Percentiles rank a stretch among this genome's conserved stretches.
These are phyloP conservation scores for Drosophila sp. DNA, from an alignment of 1,140 invertebrate genomes.

Conservation along the genomic window DNA sequence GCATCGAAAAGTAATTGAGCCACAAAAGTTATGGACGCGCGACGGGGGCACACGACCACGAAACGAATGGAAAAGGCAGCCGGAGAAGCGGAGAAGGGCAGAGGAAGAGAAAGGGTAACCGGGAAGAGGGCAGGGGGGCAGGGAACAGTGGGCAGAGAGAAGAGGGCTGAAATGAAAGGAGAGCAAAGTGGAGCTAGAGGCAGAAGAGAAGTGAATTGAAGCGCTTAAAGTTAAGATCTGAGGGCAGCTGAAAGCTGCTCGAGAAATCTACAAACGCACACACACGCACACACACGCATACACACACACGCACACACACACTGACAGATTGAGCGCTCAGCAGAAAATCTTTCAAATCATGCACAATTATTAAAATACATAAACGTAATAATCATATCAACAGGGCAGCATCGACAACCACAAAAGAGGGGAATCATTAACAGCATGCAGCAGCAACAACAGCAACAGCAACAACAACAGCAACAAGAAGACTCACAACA, in stretches of 20 bases:
- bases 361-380: constrained; percentile 84
- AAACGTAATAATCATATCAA: constrained; percentile 83
- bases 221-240: constrained; percentile 9
- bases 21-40: constrained; percentile 74
- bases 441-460: constrained; percentile 58
- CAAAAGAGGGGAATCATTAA: constrained; percentile 63
- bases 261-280: constrained; percentile 15
- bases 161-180: neutral
- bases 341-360: constrained; percentile 80
- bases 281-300: neutral
- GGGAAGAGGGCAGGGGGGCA: neutral
- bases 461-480: constrained; percentile 20
- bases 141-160: constrained; percentile 3
- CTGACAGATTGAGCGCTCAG: neutral
- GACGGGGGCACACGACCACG: constrained; percentile 70
- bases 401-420: constrained; percentile 48
- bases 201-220: neutral
- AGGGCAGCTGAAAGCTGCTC: constrained; percentile 24
- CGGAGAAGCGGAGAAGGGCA: neutral
- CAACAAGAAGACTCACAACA: constrained; percentile 21
- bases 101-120: neutral
- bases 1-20: constrained; percentile 84
- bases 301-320: neutral
- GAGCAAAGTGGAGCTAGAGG: neutral
- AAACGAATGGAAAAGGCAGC: constrained; percentile 15